phyloP scores from a whole-genome alignment of 1,140 invertebrate species.

The Pentalonia nigronervosa region DNA sequence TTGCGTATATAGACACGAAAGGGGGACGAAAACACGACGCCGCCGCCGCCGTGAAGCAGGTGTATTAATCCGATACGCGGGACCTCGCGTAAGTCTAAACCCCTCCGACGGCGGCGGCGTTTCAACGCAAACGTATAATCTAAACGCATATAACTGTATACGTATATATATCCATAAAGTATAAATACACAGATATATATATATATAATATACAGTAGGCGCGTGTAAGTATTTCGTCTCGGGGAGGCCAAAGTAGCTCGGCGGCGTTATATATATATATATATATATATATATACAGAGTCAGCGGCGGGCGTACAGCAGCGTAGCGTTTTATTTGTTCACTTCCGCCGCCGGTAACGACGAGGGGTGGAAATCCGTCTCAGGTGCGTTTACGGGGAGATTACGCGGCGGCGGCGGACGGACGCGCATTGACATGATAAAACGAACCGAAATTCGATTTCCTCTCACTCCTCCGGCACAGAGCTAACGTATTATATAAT shows the following conservation, averaged over 20 bases:
- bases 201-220: background rate
- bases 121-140: slow-evolving; percentile 13
- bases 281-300: background rate
- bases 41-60: background rate
- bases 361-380: slow-evolving; percentile 47
- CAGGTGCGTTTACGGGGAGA: slow-evolving; percentile 45
- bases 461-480: background rate
- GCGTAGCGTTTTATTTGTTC: slow-evolving; percentile 31
- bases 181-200: background rate
- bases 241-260: background rate
- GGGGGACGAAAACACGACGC: too few species aligned
- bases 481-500: background rate
- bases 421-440: slow-evolving; percentile 38
- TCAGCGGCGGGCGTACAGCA: background rate
- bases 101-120: background rate
- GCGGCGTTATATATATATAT: background rate
- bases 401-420: slow-evolving; percentile 10
- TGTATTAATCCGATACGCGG: background rate
- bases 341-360: background rate
- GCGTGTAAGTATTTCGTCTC: background rate
- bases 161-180: background rate
- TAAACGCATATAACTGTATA: background rate
- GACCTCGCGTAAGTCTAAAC: background rate
- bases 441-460: slow-evolving; percentile 54
- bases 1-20: background rate